phyloP scores from a whole-genome alignment of 2,888 invertebrate species.

The Parnassius mnemosyne region DNA sequence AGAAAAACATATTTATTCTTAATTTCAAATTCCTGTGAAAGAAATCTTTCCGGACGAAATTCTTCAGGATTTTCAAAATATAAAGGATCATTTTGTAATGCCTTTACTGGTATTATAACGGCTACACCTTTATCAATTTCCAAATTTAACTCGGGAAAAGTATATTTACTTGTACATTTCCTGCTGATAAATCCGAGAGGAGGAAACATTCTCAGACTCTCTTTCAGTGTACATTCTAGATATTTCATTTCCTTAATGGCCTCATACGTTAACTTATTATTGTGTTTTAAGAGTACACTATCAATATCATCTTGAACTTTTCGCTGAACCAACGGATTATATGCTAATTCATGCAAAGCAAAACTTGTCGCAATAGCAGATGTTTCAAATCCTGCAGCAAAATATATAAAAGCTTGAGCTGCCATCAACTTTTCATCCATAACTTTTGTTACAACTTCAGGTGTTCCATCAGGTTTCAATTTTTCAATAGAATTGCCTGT shows the following conservation, averaged over 20 bases:
- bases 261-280: conserved; percentile 14
- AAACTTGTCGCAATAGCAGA: conserved; percentile 43
- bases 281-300: conserved; percentile 10
- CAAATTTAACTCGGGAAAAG: conserved; percentile 24
- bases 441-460: neutral
- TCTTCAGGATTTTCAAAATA: conserved; percentile 26
- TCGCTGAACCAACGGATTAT: conserved; percentile 28
- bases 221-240: conserved; percentile 24
- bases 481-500: conserved; percentile 21
- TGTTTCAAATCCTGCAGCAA: conserved; percentile 46
- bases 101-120: conserved; percentile 25
- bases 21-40: conserved; percentile 12
- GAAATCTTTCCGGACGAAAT: conserved; percentile 27
- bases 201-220: conserved; percentile 28
- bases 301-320: conserved; percentile 26
- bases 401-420: conserved; percentile 33
- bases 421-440: neutral
- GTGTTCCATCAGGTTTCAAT: too few species aligned
- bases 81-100: conserved; percentile 24
- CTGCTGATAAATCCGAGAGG: conserved; percentile 26
- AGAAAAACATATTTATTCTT: conserved; percentile 17
- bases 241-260: conserved; percentile 19
- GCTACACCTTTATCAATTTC: conserved; percentile 27
- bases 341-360: conserved; percentile 38
- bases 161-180: conserved; percentile 23